Evolutionary conservation across 2,888 invertebrate genomes (phyloP), one percentile per base, ranked within the genome.

Genomic region (Cephus rjabovi): DNA sequence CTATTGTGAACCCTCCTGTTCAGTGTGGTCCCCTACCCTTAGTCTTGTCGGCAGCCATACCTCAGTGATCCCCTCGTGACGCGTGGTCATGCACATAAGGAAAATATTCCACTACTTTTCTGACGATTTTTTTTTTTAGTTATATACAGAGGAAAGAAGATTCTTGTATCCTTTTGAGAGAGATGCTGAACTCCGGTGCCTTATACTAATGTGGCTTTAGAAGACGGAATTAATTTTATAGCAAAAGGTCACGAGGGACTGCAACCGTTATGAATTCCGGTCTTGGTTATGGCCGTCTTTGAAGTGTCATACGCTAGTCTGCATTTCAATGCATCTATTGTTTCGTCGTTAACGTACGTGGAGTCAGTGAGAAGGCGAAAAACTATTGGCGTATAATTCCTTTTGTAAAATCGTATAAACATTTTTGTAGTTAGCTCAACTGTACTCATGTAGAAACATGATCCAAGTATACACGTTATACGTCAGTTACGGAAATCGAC

Each of bases 1-100:
- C 80, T 80, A 86, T 87, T 87, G 86, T 84, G 79, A 75, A 70
- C 79, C 79, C 81, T 81, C 76, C 74, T 68, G 76, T 82, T 82
- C 81, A 34, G 71, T 34, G 12, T 33, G 56, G 23, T 56, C 56
- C 56, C 56, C 56, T 56, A 56, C 56, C 56, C 23, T 56, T 56
- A 56, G 56, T 23, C 23, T 56, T 56, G 56, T 23, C 23, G 56
- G 56, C 56, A 56, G 56, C 56, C 56, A 56, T 56, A 56, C 56
- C 23, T 56, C 56, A 23, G 56, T 56, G 9, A 56, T 56, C 56
- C 56, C 56, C 56, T 23, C 6, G 9, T 56, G 23, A 56, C 23
- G 56, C 23, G 56, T 56, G 56, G 56, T 56, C 23, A 56, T 23
- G 56, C 56, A 9, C 56, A 40, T 15, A 9, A 9, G 23, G 9